Evolutionary conservation across 2,888 invertebrate genomes (phyloP).

Genomic region (Drosophila bunnanda): DNA sequence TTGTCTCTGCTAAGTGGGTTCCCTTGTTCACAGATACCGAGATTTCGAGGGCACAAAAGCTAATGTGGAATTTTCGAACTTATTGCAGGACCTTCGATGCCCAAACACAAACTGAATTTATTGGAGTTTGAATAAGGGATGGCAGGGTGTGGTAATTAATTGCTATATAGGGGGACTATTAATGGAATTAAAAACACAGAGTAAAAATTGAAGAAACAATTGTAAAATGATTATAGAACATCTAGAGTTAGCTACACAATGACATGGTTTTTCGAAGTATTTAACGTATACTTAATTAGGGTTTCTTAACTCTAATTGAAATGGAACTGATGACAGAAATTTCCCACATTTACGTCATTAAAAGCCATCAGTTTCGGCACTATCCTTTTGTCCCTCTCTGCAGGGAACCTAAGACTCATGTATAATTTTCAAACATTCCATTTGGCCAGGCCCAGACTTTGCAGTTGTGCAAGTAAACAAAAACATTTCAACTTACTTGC

Average conservation of each 20-base stretch:
- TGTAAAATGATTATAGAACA: background rate
- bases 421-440: constrained; percentile 48
- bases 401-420: constrained; percentile 17
- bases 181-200: background rate
- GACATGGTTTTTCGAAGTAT: background rate
- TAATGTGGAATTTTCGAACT: constrained; percentile 1
- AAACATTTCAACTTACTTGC: constrained; percentile 69
- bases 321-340: background rate
- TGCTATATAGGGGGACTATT: accelerated
- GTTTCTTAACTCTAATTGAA: too few species aligned
- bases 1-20: constrained; percentile 50
- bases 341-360: background rate
- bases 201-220: too few species aligned
- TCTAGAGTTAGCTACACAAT: background rate
- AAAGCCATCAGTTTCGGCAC: background rate
- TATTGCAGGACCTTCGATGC: constrained; percentile 4
- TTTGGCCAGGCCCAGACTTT: constrained; percentile 33
- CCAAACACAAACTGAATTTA: background rate
- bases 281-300: too few species aligned
- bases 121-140: background rate
- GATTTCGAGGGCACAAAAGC: constrained; percentile 8
- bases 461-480: constrained; percentile 61
- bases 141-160: background rate
- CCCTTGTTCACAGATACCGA: constrained; percentile 15
- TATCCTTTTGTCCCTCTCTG: background rate